Base-by-base conservation (phyloP, 1,140 invertebrate species). In the Antheraea mylitta region DNA sequence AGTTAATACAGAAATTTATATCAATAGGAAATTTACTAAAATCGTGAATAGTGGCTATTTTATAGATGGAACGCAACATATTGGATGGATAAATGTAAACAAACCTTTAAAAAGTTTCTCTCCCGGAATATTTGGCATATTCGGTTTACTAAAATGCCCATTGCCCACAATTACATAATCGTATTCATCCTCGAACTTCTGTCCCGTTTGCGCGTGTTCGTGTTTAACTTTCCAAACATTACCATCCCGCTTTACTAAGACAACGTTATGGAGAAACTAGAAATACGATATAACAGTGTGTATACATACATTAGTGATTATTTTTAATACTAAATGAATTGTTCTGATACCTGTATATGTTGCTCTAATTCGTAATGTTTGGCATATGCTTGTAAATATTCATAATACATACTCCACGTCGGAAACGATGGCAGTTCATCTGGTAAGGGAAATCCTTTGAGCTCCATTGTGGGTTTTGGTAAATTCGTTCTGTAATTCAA, bases 401-500 rank as follows among this genome's bases (percentile, higher is more conserved):
- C 71, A 65, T 90, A 90, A 72, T 81, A 87, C 11, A 75, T 60
- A 38, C 79, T 69, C 85, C 88, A 84, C 22, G 69, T 79, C 4
- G 87, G 85, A 70, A 79, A 91, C 0, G 85, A 86, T 0, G 80
- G 81, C 30, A 80, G 69, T 5, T 81, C 72, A 37, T 84, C 72
- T 13, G 88, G 86, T 7, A 86, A 42, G 6, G 85, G 86, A 67
- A 87, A 90, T 3, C 81, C 87, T 70, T 64, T 71, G 5, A 91
- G 69, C 67, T 90, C 87, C 89, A 91, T 91, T 8, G 88, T 83
- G 8, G 83, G 83, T 70, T 87, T 90, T 67, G 89, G 87, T 67
- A 90, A 79, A 73, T 90, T 91, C 18, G 89, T 88, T 38, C 89
- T 91, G 64, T 19, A 79, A 87, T 61, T 45, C 59, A 60, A 22